Evolutionary conservation across 1,140 invertebrate genomes (phyloP), one percentile per base, ranked within the genome.

Genomic region (Apis cerana): DNA sequence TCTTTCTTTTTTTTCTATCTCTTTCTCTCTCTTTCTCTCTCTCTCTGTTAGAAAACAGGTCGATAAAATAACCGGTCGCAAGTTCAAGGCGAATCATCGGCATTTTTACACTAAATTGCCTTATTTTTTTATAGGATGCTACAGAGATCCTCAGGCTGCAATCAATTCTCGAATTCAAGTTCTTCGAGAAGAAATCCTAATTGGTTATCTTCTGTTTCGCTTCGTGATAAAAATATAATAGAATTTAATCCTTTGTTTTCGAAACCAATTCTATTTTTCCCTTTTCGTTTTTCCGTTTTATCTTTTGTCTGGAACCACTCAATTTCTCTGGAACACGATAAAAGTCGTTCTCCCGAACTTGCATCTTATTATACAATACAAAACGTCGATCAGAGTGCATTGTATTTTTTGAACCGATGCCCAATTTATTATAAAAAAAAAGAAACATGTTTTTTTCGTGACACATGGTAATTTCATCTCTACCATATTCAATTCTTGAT

Each of bases 21-120:
- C 7, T 58, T 7, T 19, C 19, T 19, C 50, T 21, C n/a, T 56
- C 12, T 43, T 33, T 48, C 5, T 17, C 15, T 21, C 19, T 19
- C 9, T 75, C 23, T 8, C 0, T 5, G 10, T 12, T 27, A 76
- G 48, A 15, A 0, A 76, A 82, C 72, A 76, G 70, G 56, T 54
- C 68, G 64, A 84, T 78, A 69, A 76, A 59, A 69, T 23, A 76
- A 83, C 67, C 86, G 23, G 52, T 61, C 58, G 13, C 58, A 84
- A 88, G 84, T 88, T 89, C 84, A 89, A 89, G 87, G 87, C 54
- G 64, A 88, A 84, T 88, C 78, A 71, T 62, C 75, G 86, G 56
- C 77, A 61, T 81, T 88, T 70, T 43, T 43, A 43, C 33, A 50
- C 27, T 78, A 72, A 77, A 83, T 54, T 75, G 59, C 48, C 43